Conservation (phyloP, 2,113 vertebrate genomes). For the Miniopterus natalensis region DNA sequence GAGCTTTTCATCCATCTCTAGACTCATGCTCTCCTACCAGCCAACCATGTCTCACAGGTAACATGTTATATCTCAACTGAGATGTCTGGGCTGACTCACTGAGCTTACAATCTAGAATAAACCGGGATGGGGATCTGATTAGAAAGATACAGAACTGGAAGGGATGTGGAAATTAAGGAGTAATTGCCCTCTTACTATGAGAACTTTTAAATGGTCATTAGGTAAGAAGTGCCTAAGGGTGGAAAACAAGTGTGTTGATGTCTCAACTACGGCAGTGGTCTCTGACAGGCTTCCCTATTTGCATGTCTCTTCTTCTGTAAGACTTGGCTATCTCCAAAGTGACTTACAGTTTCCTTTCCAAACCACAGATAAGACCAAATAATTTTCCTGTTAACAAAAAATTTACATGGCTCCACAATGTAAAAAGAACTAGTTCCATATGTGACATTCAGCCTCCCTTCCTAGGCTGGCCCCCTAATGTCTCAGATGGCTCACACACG, state of each 20-base stretch:
- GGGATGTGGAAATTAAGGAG: neutral
- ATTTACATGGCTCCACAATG: neutral
- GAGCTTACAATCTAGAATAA: constrained; percentile 1
- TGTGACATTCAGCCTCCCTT: neutral
- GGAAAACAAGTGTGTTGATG: neutral
- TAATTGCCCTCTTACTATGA: neutral
- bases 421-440: neutral
- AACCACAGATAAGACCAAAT: neutral
- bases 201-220: neutral
- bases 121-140: neutral
- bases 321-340: neutral
- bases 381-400: neutral
- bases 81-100: neutral
- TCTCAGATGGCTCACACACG: neutral
- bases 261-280: neutral
- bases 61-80: neutral
- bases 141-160: neutral
- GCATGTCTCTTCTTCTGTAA: neutral
- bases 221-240: neutral
- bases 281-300: neutral
- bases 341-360: neutral
- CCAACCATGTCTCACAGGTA: neutral
- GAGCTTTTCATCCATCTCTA: neutral
- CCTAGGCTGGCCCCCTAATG: neutral
- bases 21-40: neutral